These are phyloP conservation scores for Prunella strophiata DNA, from an alignment of 2,797 vertebrate genomes.

Conservation along the genomic window DNA sequence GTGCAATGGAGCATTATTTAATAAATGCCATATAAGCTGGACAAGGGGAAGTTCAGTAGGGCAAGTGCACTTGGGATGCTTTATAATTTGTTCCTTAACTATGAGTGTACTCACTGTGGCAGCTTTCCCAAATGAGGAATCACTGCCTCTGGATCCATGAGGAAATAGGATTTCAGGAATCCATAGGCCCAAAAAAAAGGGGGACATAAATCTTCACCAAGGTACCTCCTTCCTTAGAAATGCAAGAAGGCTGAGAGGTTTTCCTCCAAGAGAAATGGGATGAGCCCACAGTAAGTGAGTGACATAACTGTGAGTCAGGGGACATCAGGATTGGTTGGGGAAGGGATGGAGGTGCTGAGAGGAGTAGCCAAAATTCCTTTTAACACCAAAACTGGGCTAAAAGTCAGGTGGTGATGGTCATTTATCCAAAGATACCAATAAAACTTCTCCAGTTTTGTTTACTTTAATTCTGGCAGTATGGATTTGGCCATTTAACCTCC, in stretches of 20 bases:
- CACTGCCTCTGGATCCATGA: not conserved
- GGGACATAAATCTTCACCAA: not conserved
- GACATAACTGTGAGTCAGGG: not conserved
- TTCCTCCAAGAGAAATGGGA: not conserved
- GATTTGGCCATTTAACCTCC: not conserved
- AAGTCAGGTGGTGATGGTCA: fast-evolving
- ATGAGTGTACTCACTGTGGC: not conserved
- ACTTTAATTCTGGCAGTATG: not conserved
- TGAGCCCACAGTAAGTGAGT: not conserved
- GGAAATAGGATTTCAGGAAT: not conserved
- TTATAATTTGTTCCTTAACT: slow-evolving; percentile 51
- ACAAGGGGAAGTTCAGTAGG: not conserved
- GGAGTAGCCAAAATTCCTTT: not conserved
- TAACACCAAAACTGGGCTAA: not conserved
- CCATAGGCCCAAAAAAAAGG: not conserved
- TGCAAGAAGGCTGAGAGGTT: not conserved
- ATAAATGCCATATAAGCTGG: slow-evolving; percentile 48
- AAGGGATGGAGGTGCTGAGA: not conserved
- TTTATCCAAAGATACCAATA: not conserved
- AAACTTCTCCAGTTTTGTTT: not conserved
- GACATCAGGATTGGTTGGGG: not conserved
- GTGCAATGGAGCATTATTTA: slow-evolving; percentile 62
- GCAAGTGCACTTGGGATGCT: not conserved
- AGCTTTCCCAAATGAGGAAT: slow-evolving; percentile 32
- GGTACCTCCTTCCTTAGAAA: not conserved